Conservation (phyloP, 2,888 invertebrate species). For the Diarsia brunnea region DNA sequence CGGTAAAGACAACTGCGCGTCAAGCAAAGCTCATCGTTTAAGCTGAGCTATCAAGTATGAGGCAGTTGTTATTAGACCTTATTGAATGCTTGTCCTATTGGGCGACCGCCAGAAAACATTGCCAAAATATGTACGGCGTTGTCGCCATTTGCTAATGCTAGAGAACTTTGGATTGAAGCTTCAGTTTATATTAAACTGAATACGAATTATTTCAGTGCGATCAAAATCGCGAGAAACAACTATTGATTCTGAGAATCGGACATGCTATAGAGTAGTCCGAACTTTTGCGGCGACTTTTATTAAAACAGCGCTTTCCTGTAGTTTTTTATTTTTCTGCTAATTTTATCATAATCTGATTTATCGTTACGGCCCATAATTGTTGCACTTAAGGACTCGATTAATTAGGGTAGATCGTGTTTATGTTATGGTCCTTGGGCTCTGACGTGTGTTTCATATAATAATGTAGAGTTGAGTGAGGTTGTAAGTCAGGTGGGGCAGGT, state of each 20-base stretch:
- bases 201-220: slow-evolving; percentile 12
- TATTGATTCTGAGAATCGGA: slow-evolving; percentile 59
- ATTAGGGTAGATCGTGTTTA: slow-evolving; percentile 55
- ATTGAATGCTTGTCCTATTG: slow-evolving; percentile 78
- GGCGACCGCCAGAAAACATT: slow-evolving; percentile 82
- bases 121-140: slow-evolving; percentile 83
- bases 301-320: slow-evolving; percentile 45
- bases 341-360: slow-evolving; percentile 52
- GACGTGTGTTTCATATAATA: slow-evolving; percentile 62
- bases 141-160: slow-evolving; percentile 77
- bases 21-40: slow-evolving; percentile 59
- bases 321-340: slow-evolving; percentile 1
- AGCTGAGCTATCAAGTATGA: slow-evolving; percentile 57
- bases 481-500: slow-evolving; percentile 83
- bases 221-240: slow-evolving; percentile 56
- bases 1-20: slow-evolving; percentile 32
- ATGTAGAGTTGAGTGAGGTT: slow-evolving; percentile 64
- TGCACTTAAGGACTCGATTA: slow-evolving; percentile 50
- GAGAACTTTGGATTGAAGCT: slow-evolving; percentile 72
- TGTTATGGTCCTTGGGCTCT: slow-evolving; percentile 64
- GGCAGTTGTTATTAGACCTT: slow-evolving; percentile 69
- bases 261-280: slow-evolving; percentile 34
- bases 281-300: slow-evolving; percentile 47
- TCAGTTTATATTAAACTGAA: slow-evolving; percentile 73
- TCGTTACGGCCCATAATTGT: slow-evolving; percentile 49